Evolutionary conservation across 2,888 invertebrate genomes (phyloP), one percentile per base, ranked within the genome.

Genomic region (Trissolcus japonicus): DNA sequence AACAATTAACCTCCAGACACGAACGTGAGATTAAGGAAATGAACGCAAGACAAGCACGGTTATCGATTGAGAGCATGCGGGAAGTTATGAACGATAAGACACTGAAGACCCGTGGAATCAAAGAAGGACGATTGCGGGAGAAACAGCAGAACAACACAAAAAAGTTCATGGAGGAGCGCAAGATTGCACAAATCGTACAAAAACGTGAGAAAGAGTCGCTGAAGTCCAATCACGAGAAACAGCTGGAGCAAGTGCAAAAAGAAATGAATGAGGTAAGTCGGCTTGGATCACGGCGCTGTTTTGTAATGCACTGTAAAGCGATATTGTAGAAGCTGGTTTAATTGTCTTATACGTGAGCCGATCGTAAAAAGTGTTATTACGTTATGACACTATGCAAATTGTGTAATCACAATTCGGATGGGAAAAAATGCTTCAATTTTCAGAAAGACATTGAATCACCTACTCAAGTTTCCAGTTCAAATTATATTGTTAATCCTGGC

Each of bases 91-190:
- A 95, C 89, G 99, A 99, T 89, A 99, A 99, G 90, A 96, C 96
- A 0, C 91, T 99, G 68, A 95, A 98, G 90, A 98, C 98, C 69
- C 98, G 99, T 85, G 97, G 97, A 76, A 99, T 99, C 89, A 96
- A 97, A 84, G 99, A 99, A 88, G 93, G 98, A 51, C 92, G 98
- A 53, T 92, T 98, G 68, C 92, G 96, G 29, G 98, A 99, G 90
- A 97, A 98, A 89, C 98, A 98, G 85, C 97, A 98, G 87, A 98
- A 98, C 89, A 98, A 98, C 89, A 98, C 97, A 63, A 98, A 98
- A 90, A 96, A 96, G 85, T 99, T 99, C 87, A 94, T 98, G 92
- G 98, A 99, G 82, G 98, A 99, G 89, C 92, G 97, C 71, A 96
- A 95, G 92, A 93, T 93, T 78, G 94, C 94, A 62, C 94, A 94